Percentiles rank a stretch among this genome's conserved stretches.
phyloP scores from a whole-genome alignment of 2,797 vertebrate species.

The Aldrovandia affinis region DNA sequence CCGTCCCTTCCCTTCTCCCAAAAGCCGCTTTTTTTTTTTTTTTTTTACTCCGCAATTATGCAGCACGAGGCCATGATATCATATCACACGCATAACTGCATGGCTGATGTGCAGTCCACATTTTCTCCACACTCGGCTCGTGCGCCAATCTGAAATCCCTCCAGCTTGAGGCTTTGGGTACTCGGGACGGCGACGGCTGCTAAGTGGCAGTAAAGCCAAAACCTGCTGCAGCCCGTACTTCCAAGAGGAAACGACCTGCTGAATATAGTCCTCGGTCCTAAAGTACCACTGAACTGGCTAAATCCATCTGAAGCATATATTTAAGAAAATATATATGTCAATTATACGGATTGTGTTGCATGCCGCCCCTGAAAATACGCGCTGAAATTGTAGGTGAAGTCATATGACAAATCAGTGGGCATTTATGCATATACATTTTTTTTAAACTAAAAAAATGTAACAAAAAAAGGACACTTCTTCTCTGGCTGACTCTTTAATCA shows the following conservation, averaged over 20 bases:
- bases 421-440: too few species aligned
- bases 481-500: neutral
- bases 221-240: neutral
- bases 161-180: neutral
- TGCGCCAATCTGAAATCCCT: neutral
- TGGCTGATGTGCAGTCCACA: neutral
- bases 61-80: neutral
- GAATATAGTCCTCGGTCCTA: neutral
- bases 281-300: neutral
- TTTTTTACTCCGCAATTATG: neutral
- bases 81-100: neutral
- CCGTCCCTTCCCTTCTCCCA: neutral
- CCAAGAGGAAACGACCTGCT: neutral
- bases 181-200: neutral
- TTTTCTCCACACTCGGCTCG: too few species aligned
- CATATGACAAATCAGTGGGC: neutral
- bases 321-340: slow-evolving; percentile 18
- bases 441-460: neutral
- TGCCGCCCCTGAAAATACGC: neutral
- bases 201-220: neutral
- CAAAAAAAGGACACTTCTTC: neutral
- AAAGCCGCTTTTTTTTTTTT: neutral
- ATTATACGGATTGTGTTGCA: neutral
- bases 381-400: neutral
- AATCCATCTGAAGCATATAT: neutral